Evolutionary conservation across 2,113 vertebrate genomes (phyloP).

Genomic region (Aythya baeri): DNA sequence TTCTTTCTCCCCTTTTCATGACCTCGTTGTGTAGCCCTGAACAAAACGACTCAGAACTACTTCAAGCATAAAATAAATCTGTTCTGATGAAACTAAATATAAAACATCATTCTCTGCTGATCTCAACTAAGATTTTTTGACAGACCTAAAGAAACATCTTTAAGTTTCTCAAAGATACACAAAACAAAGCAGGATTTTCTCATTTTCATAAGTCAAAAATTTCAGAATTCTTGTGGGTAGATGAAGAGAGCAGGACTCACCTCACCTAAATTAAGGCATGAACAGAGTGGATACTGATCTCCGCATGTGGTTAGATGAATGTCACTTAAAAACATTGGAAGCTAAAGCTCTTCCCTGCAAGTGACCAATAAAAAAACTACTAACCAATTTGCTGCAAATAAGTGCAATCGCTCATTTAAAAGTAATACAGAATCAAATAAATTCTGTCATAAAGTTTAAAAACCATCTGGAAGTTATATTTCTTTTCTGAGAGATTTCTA

Average conservation of each 20-base stretch:
- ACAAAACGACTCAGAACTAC: not conserved
- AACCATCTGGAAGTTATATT: not conserved
- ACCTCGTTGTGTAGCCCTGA: slow-evolving; percentile 2
- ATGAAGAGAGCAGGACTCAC: not conserved
- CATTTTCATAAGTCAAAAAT: slow-evolving; percentile 9
- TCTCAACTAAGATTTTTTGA: slow-evolving; percentile 19
- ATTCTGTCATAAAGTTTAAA: not conserved
- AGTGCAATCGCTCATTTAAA: not conserved
- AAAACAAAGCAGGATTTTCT: not conserved
- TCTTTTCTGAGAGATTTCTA: not conserved
- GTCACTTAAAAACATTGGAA: not conserved
- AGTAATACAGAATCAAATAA: not conserved
- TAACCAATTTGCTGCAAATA: not conserved
- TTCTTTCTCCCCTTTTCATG: slow-evolving; percentile 1
- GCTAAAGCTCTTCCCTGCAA: not conserved
- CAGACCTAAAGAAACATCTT: not conserved
- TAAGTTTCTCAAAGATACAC: slow-evolving; percentile 23
- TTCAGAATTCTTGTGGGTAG: not conserved
- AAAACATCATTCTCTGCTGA: not conserved
- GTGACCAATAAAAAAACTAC: not conserved
- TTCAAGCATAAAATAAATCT: not conserved
- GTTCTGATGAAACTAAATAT: slow-evolving; percentile 10
- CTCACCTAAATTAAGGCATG: not conserved
- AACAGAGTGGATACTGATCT: not conserved
- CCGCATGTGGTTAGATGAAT: not conserved